phyloP scores from a whole-genome alignment of 92 coral and sea anemone species.

The Porites divaricata region DNA sequence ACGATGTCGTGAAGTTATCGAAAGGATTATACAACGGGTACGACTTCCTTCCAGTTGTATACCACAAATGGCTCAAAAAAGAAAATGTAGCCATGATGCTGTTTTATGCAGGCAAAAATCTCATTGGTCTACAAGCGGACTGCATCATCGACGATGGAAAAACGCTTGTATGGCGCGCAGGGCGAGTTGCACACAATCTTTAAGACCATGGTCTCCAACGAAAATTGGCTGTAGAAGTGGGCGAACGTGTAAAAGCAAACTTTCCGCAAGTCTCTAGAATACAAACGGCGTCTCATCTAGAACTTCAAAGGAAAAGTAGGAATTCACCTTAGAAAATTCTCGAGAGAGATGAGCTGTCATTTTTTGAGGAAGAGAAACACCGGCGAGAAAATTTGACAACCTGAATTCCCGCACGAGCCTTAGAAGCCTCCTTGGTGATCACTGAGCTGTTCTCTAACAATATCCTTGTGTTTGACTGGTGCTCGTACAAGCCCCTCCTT shows the following conservation, averaged over 20 bases:
- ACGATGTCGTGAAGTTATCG: slow-evolving; percentile 33
- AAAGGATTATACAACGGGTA: slow-evolving; percentile 28
- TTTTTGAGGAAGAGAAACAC: slow-evolving; percentile 50
- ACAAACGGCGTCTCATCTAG: slow-evolving; percentile 80
- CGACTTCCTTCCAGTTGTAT: slow-evolving; percentile 41
- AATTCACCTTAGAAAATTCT: slow-evolving; percentile 64
- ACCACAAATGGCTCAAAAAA: slow-evolving; percentile 19
- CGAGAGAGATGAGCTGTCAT: slow-evolving; percentile 76
- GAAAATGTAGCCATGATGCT: slow-evolving; percentile 25
- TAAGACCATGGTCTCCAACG: slow-evolving; percentile 80
- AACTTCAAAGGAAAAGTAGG: slow-evolving; percentile 68
- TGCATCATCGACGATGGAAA: slow-evolving; percentile 76
- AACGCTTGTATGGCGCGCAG: slow-evolving; percentile 75
- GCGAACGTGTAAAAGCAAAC: slow-evolving; percentile 62
- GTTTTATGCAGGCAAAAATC: slow-evolving; percentile 30
- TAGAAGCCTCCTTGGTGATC: slow-evolving; percentile 21
- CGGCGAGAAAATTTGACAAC: not conserved
- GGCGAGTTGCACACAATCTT: slow-evolving; percentile 79
- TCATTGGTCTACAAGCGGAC: slow-evolving; percentile 80
- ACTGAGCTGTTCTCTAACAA: slow-evolving; percentile 66
- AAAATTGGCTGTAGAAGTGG: slow-evolving; percentile 62
- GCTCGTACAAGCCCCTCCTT: slow-evolving; percentile 67
- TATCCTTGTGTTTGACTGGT: slow-evolving; percentile 77
- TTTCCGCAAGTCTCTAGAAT: slow-evolving; percentile 57
- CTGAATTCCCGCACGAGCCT: no score